Conservation (phyloP, 2,113 vertebrate species). For the Anguilla rostrata region DNA sequence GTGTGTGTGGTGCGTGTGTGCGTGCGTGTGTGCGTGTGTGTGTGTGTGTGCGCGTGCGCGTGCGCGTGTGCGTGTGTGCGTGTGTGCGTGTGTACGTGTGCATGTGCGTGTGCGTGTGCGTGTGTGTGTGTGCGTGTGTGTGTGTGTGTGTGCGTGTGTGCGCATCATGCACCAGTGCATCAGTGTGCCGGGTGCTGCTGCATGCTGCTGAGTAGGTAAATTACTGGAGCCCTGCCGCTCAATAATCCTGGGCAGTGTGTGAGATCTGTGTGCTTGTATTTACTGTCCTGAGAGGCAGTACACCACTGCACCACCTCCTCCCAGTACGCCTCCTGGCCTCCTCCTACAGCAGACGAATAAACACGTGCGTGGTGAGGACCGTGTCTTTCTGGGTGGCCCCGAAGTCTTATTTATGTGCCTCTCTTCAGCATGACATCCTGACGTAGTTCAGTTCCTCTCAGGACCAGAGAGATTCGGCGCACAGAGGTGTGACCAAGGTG, state of each 20-base stretch:
- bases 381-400: background rate
- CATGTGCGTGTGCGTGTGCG: conserved; percentile 26
- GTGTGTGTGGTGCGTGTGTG: no score
- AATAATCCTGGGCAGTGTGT: background rate
- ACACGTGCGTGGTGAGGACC: background rate
- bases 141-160: conserved; percentile 27
- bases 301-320: background rate
- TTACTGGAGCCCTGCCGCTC: background rate
- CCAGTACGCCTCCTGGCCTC: background rate
- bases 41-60: background rate
- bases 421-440: background rate
- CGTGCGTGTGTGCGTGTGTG: no score
- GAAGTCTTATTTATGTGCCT: background rate
- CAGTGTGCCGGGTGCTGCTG: background rate
- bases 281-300: background rate
- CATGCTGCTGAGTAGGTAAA: background rate
- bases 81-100: conserved; percentile 22
- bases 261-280: background rate
- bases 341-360: background rate
- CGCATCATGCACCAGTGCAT: conserved; percentile 39
- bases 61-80: background rate
- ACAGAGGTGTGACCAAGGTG: conserved; percentile 27
- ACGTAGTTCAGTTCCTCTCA: background rate
- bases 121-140: conserved; percentile 29
- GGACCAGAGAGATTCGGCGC: conserved; percentile 11